These are phyloP conservation scores for Moxostoma hubbsi DNA, from an alignment of 2,797 vertebrate species.

Conservation along the genomic window DNA sequence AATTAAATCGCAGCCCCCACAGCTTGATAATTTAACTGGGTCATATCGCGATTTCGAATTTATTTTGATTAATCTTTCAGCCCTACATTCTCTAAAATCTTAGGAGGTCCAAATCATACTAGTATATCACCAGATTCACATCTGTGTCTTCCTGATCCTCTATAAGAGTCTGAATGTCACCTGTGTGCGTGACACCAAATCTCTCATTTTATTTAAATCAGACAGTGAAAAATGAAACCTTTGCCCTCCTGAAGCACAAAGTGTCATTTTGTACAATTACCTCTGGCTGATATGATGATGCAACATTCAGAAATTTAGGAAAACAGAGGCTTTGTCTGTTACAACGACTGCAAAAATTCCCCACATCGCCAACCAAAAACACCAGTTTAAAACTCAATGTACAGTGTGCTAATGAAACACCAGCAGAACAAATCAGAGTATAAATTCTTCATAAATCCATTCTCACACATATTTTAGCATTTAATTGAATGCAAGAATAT, in stretches of 20 bases:
- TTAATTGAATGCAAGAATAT: too few relatives aligned
- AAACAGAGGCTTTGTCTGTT: constrained; percentile 26
- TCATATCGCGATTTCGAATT: too few relatives aligned
- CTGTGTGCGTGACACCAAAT: constrained; percentile 5
- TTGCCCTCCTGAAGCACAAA: constrained; percentile 18
- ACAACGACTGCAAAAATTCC: constrained; percentile 8
- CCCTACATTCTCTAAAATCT: background rate
- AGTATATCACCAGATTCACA: background rate
- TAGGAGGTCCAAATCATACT: background rate
- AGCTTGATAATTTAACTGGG: too few relatives aligned
- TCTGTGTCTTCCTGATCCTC: background rate
- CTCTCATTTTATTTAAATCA: constrained; percentile 25
- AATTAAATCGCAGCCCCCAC: too few relatives aligned
- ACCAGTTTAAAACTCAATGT: background rate
- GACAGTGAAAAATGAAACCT: constrained; percentile 22
- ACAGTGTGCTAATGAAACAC: background rate
- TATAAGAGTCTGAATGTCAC: background rate
- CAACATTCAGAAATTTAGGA: constrained; percentile 49
- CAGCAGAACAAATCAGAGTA: too few relatives aligned
- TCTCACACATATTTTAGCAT: too few relatives aligned
- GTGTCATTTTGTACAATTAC: constrained; percentile 28
- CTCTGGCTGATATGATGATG: constrained; percentile 53
- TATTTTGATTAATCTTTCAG: too few relatives aligned
- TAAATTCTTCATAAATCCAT: too few relatives aligned
- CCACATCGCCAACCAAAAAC: constrained; percentile 13